Evolutionary conservation across 1,140 invertebrate genomes (phyloP), one percentile per base, ranked within the genome.

Genomic region (Steinernema khuongi): DNA sequence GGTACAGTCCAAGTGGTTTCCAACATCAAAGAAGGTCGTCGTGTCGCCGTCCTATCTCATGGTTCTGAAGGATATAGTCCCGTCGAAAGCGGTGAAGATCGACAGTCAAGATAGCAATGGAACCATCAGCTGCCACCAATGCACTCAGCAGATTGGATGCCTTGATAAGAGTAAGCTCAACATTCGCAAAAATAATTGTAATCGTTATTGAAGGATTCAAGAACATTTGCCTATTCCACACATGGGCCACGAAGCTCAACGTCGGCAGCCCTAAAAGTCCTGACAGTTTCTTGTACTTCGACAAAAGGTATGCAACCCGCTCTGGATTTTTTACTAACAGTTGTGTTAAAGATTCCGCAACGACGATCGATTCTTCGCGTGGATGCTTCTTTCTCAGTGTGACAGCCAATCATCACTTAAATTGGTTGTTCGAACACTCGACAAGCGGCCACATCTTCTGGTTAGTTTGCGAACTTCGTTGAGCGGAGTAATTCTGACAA

Each of bases 341-440:
- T 77, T 1, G 14, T 78, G 32, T 50, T 4, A 68, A 68, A 32
- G 79, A 26, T 80, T 80, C 70, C 31, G 22, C 68, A 72, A 77
- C 22, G 68, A 67, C 17, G 71, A 81, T 0, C 67, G 71, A 19
- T 79, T 76, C 18, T 78, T 80, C 1, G 79, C 80, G 4, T 82
- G 79, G 70, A 70, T 82, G 60, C 60, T 81, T 67, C 66, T 81
- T 1, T 73, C 70, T 22, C 75, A 76, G 17, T 80, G 78, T 43
- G 80, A 81, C 26, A 26, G 31, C 1, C 79, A 82, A 19, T 80
- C 80, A 0, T 81, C 79, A 28, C 69, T 82, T 67, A 81, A 81
- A 66, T 44, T 81, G n/a, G 75, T 81, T 1, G 70, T 82, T 50
- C 73, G 80, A 44, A 36, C 76, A 14, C 33, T 78, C 14, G 79